Percentiles rank a stretch among this genome's conserved stretches.
These are phyloP conservation scores for Agonopterix alstromeriana DNA, from an alignment of 2,888 invertebrate genomes.

Conservation along the genomic window DNA sequence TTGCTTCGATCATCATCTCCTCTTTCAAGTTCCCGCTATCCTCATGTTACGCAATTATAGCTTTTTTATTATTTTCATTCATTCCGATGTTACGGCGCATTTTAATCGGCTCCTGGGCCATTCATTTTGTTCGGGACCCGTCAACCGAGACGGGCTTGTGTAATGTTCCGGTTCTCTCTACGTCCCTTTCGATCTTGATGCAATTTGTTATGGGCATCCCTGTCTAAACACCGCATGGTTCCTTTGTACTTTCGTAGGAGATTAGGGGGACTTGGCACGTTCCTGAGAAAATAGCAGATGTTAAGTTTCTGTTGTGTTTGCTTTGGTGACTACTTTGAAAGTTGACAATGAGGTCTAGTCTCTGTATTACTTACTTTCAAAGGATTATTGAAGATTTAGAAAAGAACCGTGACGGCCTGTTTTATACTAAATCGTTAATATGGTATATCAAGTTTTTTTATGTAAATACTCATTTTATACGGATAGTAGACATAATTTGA, in stretches of 20 bases:
- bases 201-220: conserved; percentile 22
- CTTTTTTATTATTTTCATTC: conserved; percentile 61
- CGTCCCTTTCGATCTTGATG: conserved; percentile 24
- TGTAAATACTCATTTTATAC: too few species aligned
- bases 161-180: conserved; percentile 56
- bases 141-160: conserved; percentile 69
- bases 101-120: conserved; percentile 64
- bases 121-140: conserved; percentile 70
- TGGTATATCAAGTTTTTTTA: too few species aligned
- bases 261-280: conserved; percentile 69
- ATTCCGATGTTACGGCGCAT: conserved; percentile 59
- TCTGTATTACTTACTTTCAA: conserved; percentile 30
- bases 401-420: too few species aligned
- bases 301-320: conserved; percentile 53
- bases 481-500: too few species aligned
- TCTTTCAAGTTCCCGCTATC: conserved; percentile 33
- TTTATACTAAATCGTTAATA: too few species aligned
- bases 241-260: conserved; percentile 57
- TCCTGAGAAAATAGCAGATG: conserved; percentile 74
- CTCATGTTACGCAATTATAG: conserved; percentile 60
- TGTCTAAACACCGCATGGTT: conserved; percentile 44
- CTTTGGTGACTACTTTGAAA: conserved; percentile 44
- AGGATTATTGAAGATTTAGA: conserved; percentile 23
- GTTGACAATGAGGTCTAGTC: conserved; percentile 28
- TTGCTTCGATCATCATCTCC: conserved; percentile 16